phyloP scores from a whole-genome alignment of 2,888 invertebrate species.

The Ctenicera cuprea region DNA sequence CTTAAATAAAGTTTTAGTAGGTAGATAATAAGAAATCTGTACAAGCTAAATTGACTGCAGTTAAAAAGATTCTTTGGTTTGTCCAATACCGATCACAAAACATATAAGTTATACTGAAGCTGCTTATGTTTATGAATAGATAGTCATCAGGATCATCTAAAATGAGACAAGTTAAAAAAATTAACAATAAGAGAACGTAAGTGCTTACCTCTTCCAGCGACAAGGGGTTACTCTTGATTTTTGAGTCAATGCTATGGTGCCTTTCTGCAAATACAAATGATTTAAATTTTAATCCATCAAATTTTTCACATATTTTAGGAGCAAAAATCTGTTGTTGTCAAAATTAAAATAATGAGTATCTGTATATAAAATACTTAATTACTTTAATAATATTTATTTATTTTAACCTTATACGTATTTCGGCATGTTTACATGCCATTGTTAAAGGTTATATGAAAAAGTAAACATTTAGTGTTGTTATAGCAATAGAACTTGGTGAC shows the following conservation, averaged over 20 bases:
- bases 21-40: constrained; percentile 2
- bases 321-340: too few relatives aligned
- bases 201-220: constrained; percentile 79
- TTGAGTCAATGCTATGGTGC: constrained; percentile 81
- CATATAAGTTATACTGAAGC: constrained; percentile 4
- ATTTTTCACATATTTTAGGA: too few relatives aligned
- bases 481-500: too few relatives aligned
- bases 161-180: constrained; percentile 56
- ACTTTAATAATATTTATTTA: too few relatives aligned
- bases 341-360: too few relatives aligned
- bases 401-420: too few relatives aligned
- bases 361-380: too few relatives aligned
- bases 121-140: constrained; percentile 73
- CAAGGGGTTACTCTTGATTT: constrained; percentile 82
- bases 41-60: constrained; percentile 30
- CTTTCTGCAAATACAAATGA: constrained; percentile 75
- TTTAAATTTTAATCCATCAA: too few relatives aligned
- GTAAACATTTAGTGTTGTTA: too few relatives aligned
- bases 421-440: too few relatives aligned
- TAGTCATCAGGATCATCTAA: constrained; percentile 79
- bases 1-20: neutral
- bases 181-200: neutral
- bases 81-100: constrained; percentile 34
- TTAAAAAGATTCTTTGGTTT: constrained; percentile 45
- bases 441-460: too few relatives aligned